phyloP scores from a whole-genome alignment of 2,888 invertebrate species.

The Cerastis rubricosa region DNA sequence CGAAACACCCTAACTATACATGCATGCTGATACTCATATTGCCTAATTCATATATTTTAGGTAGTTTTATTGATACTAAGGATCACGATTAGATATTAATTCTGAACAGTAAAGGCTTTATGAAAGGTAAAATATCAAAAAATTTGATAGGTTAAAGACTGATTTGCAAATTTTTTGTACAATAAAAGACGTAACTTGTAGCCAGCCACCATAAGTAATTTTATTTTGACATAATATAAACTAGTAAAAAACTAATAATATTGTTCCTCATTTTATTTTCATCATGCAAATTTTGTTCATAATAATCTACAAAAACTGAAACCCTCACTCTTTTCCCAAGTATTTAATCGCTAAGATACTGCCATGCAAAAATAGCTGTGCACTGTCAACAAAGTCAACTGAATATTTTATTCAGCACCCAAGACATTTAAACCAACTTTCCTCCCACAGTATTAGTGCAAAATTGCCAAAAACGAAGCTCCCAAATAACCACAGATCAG shows the following conservation, averaged over 20 bases:
- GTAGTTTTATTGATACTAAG: neutral
- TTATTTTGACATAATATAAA: neutral
- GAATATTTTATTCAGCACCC: neutral
- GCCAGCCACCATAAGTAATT: too few species aligned
- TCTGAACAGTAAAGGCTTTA: neutral
- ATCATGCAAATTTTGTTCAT: neutral
- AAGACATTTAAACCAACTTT: neutral
- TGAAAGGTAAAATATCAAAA: neutral
- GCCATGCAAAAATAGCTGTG: neutral
- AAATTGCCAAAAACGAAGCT: neutral
- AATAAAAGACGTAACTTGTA: neutral
- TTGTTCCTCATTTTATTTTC: neutral
- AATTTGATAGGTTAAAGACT: rapidly evolving
- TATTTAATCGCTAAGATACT: neutral
- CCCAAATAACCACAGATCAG: slow-evolving; percentile 23
- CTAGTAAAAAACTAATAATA: neutral
- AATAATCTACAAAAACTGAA: neutral
- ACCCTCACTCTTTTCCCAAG: neutral
- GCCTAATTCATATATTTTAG: too few species aligned
- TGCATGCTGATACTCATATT: neutral
- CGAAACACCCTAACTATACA: neutral
- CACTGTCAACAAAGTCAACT: neutral
- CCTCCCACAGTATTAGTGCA: neutral
- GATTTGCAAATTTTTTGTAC: too few species aligned
- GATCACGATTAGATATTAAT: neutral